Conservation (phyloP, 2,797 vertebrate species). For the Leptoclinus maculatus region DNA sequence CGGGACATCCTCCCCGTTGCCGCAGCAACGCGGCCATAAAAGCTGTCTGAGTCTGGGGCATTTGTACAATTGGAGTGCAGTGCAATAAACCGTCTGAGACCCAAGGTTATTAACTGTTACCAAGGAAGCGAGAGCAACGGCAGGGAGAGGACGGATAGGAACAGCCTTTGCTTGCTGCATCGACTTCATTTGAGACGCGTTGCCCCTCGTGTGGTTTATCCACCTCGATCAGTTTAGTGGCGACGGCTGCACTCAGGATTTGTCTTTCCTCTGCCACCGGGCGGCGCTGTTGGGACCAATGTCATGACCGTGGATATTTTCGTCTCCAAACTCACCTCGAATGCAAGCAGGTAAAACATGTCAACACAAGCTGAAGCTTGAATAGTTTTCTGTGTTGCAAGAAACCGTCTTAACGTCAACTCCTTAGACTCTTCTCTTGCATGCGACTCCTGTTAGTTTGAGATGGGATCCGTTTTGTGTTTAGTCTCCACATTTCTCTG, state of each 20-base stretch:
- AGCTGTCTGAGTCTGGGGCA: constrained; percentile 87
- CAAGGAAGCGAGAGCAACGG: constrained; percentile 80
- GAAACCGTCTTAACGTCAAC: not conserved
- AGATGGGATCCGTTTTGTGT: constrained; percentile 30
- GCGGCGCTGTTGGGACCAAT: constrained; percentile 96
- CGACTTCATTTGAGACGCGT: constrained; percentile 66
- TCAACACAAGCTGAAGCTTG: not conserved
- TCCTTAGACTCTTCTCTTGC: not conserved
- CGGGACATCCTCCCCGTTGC: constrained; percentile 91
- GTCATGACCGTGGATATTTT: constrained; percentile 90
- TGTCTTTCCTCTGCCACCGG: constrained; percentile 82
- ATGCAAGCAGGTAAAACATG: constrained; percentile 71
- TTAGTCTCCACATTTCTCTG: constrained; percentile 45
- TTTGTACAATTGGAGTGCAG: constrained; percentile 90
- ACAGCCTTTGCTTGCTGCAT: constrained; percentile 47
- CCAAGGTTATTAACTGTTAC: constrained; percentile 88
- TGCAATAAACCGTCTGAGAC: constrained; percentile 89
- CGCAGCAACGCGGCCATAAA: constrained; percentile 92
- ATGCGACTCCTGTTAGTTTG: constrained; percentile 10
- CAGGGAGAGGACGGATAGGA: constrained; percentile 68
- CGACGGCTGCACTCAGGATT: constrained; percentile 22
- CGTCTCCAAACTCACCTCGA: constrained; percentile 54
- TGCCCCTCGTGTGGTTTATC: constrained; percentile 51
- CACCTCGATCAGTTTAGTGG: constrained; percentile 33
- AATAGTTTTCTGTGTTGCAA: not conserved